phyloP scores from a whole-genome alignment of 1,140 invertebrate species.

The Orussus abietinus region DNA sequence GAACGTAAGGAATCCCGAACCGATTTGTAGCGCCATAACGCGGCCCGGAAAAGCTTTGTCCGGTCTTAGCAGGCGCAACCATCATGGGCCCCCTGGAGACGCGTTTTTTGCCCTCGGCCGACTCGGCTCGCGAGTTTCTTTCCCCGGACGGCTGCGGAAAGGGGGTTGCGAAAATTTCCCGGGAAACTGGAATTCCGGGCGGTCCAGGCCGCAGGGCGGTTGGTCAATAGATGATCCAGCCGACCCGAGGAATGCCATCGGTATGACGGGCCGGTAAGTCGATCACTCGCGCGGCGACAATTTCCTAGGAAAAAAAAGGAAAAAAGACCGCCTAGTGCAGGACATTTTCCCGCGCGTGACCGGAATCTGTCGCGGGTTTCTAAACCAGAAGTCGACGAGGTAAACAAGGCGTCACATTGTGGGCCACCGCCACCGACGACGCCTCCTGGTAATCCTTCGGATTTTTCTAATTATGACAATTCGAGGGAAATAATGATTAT shows the following conservation, averaged over 20 bases:
- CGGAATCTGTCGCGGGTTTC: slow-evolving; percentile 30
- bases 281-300: slow-evolving; percentile 23
- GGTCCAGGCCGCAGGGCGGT: too few species aligned
- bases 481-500: too few species aligned
- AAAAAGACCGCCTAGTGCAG: slow-evolving; percentile 28
- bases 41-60: slow-evolving; percentile 29
- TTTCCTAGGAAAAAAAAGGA: slow-evolving; percentile 18
- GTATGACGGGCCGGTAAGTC: slow-evolving; percentile 24
- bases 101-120: slow-evolving; percentile 13
- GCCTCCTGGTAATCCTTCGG: too few species aligned
- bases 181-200: too few species aligned
- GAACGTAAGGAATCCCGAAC: slow-evolving; percentile 43
- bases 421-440: slow-evolving; percentile 15
- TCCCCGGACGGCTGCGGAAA: too few species aligned
- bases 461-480: too few species aligned
- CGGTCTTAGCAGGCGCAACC: slow-evolving; percentile 34
- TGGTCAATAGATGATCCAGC: not conserved
- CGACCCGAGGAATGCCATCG: slow-evolving; percentile 26
- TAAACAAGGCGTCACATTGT: slow-evolving; percentile 19
- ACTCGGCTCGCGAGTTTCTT: not conserved
- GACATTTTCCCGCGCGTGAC: slow-evolving; percentile 38
- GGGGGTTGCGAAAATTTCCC: not conserved
- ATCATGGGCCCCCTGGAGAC: too few species aligned
- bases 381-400: slow-evolving; percentile 30
- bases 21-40: slow-evolving; percentile 47